Conservation (phyloP, 2,888 invertebrate genomes). For the Scelioninae gen. 2 region DNA sequence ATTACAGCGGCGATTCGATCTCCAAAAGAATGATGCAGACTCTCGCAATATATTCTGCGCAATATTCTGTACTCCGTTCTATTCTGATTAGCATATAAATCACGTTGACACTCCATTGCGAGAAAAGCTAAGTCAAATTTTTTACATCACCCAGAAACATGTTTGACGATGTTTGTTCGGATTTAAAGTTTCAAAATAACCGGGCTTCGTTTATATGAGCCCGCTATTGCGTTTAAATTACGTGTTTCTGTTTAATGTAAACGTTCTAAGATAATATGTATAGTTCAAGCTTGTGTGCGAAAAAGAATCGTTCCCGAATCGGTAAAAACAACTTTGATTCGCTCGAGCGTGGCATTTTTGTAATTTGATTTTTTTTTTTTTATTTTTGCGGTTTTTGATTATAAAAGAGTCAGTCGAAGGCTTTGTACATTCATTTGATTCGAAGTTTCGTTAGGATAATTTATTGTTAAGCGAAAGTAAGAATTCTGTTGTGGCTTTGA, state of each 20-base stretch:
- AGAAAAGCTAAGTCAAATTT: constrained; percentile 58
- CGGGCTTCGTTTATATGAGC: too few species aligned
- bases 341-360: constrained; percentile 19
- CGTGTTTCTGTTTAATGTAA: constrained; percentile 54
- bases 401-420: constrained; percentile 54
- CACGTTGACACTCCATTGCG: constrained; percentile 55
- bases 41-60: constrained; percentile 48
- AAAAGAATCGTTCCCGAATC: constrained; percentile 27
- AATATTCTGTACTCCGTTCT: constrained; percentile 44
- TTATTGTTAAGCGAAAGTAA: constrained; percentile 2
- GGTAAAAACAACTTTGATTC: constrained; percentile 27
- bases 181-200: constrained; percentile 33
- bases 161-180: constrained; percentile 23
- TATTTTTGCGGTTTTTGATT: constrained; percentile 50
- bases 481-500: too few species aligned
- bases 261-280: constrained; percentile 50
- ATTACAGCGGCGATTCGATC: not conserved
- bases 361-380: too few species aligned
- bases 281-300: constrained; percentile 50
- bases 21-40: constrained; percentile 59
- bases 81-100: constrained; percentile 60
- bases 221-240: constrained; percentile 34
- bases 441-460: constrained; percentile 15
- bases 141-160: constrained; percentile 56
- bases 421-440: constrained; percentile 56